phyloP scores from a whole-genome alignment of 30 jellyfish, hydroid and myxozoan species.

The Phacellophora camtschatica region DNA sequence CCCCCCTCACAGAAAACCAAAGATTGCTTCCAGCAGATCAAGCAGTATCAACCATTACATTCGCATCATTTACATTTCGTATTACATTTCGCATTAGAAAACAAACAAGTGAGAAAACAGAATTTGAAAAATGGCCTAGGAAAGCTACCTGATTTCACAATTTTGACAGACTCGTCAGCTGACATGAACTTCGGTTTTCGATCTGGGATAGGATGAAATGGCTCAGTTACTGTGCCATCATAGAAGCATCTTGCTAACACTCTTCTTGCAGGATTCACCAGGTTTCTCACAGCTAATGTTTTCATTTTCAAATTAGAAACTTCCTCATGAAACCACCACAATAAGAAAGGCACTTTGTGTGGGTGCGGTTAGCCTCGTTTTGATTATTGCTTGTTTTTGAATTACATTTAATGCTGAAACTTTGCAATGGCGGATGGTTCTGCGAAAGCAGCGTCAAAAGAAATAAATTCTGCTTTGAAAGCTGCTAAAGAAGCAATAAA shows the following conservation, averaged over 20 bases:
- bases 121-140: no score
- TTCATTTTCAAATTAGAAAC: constrained; percentile 8
- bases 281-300: background rate
- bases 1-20: no score
- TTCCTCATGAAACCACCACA: no score
- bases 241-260: constrained; percentile 47
- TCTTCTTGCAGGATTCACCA: constrained; percentile 25
- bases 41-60: no score
- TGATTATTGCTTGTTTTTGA: no score
- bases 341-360: no score
- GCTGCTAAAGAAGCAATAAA: constrained; percentile 84
- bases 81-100: no score
- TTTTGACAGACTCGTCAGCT: constrained; percentile 68
- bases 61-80: no score
- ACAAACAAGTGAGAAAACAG: no score
- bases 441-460: constrained; percentile 51
- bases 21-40: no score
- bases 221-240: constrained; percentile 62
- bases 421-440: constrained; percentile 49
- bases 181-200: constrained; percentile 71
- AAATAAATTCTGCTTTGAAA: constrained; percentile 67
- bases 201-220: constrained; percentile 73
- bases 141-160: constrained; percentile 68
- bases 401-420: no score
- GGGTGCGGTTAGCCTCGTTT: no score